Conservation (phyloP, 2,113 vertebrate genomes). For the Leptodactylus fuscus region DNA sequence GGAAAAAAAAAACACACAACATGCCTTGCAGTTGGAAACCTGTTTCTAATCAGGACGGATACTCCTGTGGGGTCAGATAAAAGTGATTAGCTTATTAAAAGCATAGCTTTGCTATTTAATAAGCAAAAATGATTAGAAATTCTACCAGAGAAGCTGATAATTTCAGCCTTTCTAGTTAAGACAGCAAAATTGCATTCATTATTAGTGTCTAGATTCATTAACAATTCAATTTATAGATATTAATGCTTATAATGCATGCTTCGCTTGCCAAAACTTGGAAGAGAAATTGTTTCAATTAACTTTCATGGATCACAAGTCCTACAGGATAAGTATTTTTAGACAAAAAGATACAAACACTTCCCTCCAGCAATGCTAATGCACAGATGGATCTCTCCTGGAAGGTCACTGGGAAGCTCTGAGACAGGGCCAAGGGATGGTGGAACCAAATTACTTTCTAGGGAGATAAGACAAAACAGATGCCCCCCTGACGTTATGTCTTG, state of each 20-base stretch:
- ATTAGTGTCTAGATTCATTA: constrained; percentile 88
- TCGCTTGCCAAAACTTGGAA: constrained; percentile 84
- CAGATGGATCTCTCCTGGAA: constrained; percentile 77
- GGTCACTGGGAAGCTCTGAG: constrained; percentile 71
- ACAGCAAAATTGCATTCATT: constrained; percentile 84
- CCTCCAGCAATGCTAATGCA: constrained; percentile 80
- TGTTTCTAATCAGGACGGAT: constrained; percentile 80
- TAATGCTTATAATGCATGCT: constrained; percentile 85
- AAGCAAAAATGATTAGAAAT: constrained; percentile 84
- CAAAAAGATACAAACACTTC: constrained; percentile 82
- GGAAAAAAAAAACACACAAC: neutral
- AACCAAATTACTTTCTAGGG: constrained; percentile 21
- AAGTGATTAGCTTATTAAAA: constrained; percentile 85
- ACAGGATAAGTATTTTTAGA: constrained; percentile 82
- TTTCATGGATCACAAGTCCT: constrained; percentile 83
- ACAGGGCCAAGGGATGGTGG: neutral
- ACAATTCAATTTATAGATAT: constrained; percentile 88
- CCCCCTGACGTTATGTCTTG: neutral
- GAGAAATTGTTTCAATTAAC: constrained; percentile 87
- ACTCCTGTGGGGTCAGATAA: constrained; percentile 83
- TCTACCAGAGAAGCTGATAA: constrained; percentile 81
- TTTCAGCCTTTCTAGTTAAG: constrained; percentile 85
- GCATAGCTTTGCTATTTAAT: constrained; percentile 83
- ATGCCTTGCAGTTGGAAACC: constrained; percentile 76
- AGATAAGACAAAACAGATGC: constrained; percentile 26